phyloP scores from a whole-genome alignment of 2,113 vertebrate genomes.

The Aegotheles bennettii region DNA sequence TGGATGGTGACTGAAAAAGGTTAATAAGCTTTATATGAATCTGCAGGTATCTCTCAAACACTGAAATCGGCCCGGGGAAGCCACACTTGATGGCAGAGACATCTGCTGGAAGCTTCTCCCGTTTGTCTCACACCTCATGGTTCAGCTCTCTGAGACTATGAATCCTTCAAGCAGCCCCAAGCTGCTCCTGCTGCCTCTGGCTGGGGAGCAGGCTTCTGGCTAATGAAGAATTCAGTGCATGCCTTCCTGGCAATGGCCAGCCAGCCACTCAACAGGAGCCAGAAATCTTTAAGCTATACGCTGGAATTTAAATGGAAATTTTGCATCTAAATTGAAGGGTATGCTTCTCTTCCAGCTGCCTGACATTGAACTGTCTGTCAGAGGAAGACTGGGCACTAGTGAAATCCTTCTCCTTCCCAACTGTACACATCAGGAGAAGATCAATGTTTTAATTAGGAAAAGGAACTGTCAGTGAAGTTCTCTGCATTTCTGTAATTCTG shows the following conservation, averaged over 20 bases:
- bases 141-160: fast-evolving
- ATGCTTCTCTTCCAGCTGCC: background rate
- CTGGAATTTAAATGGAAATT: slow-evolving; percentile 32
- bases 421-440: background rate
- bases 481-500: background rate
- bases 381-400: background rate
- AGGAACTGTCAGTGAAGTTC: background rate
- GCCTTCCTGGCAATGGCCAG: background rate
- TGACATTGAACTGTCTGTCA: background rate
- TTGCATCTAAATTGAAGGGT: background rate
- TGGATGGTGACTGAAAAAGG: slow-evolving; percentile 32
- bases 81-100: slow-evolving; percentile 34
- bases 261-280: background rate
- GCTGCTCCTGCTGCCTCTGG: background rate
- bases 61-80: fast-evolving
- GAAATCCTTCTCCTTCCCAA: background rate
- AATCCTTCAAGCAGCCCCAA: fast-evolving
- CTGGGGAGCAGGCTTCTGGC: background rate
- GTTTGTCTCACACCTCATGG: fast-evolving
- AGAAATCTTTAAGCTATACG: background rate
- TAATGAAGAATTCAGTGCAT: background rate
- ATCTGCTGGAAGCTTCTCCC: slow-evolving; percentile 46
- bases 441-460: background rate
- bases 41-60: background rate
- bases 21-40: slow-evolving; percentile 15